Evolutionary conservation across 2,113 vertebrate genomes (phyloP).

Genomic region (Polypterus bichir): DNA sequence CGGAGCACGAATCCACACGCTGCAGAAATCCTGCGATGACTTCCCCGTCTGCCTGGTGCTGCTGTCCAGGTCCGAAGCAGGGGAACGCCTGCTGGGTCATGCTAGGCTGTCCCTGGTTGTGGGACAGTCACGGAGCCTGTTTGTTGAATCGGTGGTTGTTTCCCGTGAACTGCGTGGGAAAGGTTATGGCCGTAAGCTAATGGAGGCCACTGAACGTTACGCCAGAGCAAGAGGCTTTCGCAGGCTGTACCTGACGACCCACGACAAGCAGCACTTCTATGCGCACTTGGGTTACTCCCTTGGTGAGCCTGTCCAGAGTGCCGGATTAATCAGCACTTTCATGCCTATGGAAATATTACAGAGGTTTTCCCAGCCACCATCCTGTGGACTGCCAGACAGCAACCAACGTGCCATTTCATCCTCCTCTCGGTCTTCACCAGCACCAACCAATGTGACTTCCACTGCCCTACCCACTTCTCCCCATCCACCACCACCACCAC

Average conservation of each 20-base stretch:
- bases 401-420: background rate
- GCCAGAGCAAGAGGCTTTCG: conserved; percentile 51
- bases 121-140: conserved; percentile 50
- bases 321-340: conserved; percentile 51
- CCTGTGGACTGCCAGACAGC: background rate
- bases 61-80: conserved; percentile 25
- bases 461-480: background rate
- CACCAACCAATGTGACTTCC: background rate
- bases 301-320: conserved; percentile 66
- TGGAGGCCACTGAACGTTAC: conserved; percentile 72
- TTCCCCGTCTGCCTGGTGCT: conserved; percentile 78
- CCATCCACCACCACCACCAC: conserved; percentile 4
- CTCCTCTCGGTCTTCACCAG: background rate
- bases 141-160: conserved; percentile 84
- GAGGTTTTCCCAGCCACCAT: conserved; percentile 43
- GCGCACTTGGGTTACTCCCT: conserved; percentile 70
- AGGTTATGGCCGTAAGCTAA: conserved; percentile 72
- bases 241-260: conserved; percentile 75
- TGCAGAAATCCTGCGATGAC: conserved; percentile 66
- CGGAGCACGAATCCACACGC: conserved; percentile 63
- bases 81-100: conserved; percentile 64
- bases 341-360: conserved; percentile 54
- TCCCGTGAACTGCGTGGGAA: conserved; percentile 57
- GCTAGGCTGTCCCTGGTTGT: conserved; percentile 67
- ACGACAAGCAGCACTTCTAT: conserved; percentile 84